These are phyloP conservation scores for Bombus impatiens DNA, from an alignment of 1,140 invertebrate genomes.

Conservation along the genomic window DNA sequence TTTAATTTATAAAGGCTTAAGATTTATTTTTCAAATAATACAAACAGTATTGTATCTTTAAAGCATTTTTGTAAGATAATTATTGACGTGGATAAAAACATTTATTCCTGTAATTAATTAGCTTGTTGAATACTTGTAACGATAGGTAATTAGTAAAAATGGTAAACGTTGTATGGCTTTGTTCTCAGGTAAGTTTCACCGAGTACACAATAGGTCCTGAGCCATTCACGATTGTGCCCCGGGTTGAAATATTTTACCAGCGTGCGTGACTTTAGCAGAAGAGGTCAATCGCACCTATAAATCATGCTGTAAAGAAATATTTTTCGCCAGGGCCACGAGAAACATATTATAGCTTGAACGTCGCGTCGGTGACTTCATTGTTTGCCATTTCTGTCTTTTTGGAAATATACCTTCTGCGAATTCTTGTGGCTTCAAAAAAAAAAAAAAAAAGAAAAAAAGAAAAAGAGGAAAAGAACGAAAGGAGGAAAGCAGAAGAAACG, in stretches of 20 bases:
- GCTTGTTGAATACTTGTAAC: too few relatives aligned
- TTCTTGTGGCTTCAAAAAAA: not conserved
- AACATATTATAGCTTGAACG: not conserved
- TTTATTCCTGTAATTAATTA: too few relatives aligned
- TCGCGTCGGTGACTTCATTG: slow-evolving; percentile 13
- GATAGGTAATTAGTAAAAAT: not conserved
- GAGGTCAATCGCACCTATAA: slow-evolving; percentile 36
- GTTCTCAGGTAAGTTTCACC: not conserved
- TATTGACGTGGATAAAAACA: not conserved
- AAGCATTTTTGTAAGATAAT: not conserved
- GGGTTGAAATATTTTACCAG: not conserved
- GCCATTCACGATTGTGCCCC: not conserved
- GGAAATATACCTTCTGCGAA: too few relatives aligned
- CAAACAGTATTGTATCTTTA: not conserved
- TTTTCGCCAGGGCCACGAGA: not conserved
- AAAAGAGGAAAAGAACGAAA: too few relatives aligned
- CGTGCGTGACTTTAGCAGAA: not conserved
- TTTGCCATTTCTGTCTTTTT: not conserved
- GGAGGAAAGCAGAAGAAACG: not conserved
- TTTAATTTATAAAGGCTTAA: not conserved
- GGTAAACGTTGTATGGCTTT: not conserved
- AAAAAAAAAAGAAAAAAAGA: too few relatives aligned
- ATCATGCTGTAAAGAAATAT: slow-evolving; percentile 21
- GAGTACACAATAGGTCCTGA: not conserved
- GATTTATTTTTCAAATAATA: not conserved